A percentile compares a stretch with the other conserved stretches of the same genome.
phyloP scores from a whole-genome alignment of 2,113 vertebrate species.

The Sebastes schlegelii region DNA sequence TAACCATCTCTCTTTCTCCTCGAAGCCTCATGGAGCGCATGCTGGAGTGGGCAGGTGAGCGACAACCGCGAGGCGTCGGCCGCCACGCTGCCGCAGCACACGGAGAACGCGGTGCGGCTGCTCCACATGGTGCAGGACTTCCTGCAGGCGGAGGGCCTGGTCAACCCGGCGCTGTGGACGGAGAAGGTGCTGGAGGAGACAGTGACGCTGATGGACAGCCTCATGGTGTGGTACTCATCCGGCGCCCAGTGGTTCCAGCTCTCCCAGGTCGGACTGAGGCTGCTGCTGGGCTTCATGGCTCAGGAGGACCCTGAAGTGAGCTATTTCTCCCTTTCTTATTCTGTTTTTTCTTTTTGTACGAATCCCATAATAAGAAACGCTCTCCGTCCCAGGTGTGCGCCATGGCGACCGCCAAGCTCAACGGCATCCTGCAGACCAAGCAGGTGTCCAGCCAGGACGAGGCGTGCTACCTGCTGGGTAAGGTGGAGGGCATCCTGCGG shows the following conservation, averaged over 20 bases:
- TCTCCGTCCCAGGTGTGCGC: slow-evolving; percentile 89
- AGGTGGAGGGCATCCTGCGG: slow-evolving; percentile 91
- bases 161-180: slow-evolving; percentile 92
- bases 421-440: slow-evolving; percentile 96
- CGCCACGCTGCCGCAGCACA: slow-evolving; percentile 86
- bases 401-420: slow-evolving; percentile 95
- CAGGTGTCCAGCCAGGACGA: slow-evolving; percentile 93
- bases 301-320: slow-evolving; percentile 92
- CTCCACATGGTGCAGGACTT: slow-evolving; percentile 95
- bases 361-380: not conserved
- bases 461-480: slow-evolving; percentile 94
- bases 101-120: slow-evolving; percentile 93
- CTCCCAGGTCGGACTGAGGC: slow-evolving; percentile 92
- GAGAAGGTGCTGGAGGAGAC: slow-evolving; percentile 95
- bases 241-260: slow-evolving; percentile 88
- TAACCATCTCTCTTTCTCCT: not conserved
- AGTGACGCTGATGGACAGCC: slow-evolving; percentile 91
- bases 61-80: slow-evolving; percentile 93
- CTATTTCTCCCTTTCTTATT: not conserved
- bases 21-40: slow-evolving; percentile 95
- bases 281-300: slow-evolving; percentile 96
- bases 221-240: slow-evolving; percentile 93
- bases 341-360: not conserved
- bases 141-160: slow-evolving; percentile 92
- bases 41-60: slow-evolving; percentile 92